Evolutionary conservation across 2,797 vertebrate species (phyloP).

Genomic region (Alfaro cultratus): DNA sequence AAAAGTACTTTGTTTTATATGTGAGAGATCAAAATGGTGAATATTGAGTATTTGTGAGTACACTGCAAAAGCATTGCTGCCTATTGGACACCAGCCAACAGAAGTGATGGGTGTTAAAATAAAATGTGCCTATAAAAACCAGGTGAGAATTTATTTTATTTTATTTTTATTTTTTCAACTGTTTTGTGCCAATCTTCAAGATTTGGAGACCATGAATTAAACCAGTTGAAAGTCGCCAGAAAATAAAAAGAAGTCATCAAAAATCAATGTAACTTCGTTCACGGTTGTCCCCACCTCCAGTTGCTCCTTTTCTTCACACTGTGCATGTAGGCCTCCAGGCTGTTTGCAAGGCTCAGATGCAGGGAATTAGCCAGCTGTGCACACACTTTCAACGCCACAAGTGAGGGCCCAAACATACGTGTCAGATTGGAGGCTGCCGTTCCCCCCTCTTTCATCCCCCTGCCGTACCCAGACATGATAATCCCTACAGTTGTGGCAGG

Average conservation of each 20-base stretch:
- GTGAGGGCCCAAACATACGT: slow-evolving; percentile 45
- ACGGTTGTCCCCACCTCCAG: neutral
- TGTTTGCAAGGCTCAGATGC: slow-evolving; percentile 23
- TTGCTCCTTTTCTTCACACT: slow-evolving; percentile 24
- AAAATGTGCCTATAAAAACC: neutral
- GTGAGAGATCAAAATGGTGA: neutral
- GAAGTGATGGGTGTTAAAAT: neutral
- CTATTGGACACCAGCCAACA: neutral
- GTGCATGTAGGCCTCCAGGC: slow-evolving; percentile 24
- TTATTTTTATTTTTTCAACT: neutral
- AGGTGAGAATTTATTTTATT: neutral
- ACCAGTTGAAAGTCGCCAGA: no score
- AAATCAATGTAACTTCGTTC: neutral
- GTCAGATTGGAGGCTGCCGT: slow-evolving; percentile 40
- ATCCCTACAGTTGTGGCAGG: slow-evolving; percentile 72
- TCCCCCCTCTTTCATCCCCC: slow-evolving; percentile 49
- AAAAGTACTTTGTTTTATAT: neutral
- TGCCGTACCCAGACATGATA: slow-evolving; percentile 63
- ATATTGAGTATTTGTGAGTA: neutral
- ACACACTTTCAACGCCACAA: slow-evolving; percentile 49
- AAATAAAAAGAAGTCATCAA: neutral
- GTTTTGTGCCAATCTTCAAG: neutral
- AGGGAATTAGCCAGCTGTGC: slow-evolving; percentile 61
- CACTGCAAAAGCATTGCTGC: neutral
- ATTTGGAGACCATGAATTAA: neutral